Conservation (phyloP, 2,888 invertebrate species). For the Amphiduros pacificus region DNA sequence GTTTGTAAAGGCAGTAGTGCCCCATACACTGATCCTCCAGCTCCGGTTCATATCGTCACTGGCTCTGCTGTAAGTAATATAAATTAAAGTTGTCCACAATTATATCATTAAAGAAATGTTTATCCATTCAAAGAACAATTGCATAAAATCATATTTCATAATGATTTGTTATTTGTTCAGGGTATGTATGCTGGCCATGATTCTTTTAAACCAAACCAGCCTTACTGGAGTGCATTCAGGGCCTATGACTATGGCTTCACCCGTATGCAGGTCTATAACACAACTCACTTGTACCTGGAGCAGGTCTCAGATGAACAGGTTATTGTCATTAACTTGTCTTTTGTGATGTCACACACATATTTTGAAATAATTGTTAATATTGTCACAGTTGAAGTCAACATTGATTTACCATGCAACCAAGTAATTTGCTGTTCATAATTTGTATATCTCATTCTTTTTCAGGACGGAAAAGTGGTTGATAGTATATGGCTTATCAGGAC, state of each 20-base stretch:
- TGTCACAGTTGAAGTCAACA: too few relatives aligned
- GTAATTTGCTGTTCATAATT: too few relatives aligned
- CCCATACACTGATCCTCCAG: slow-evolving; percentile 33
- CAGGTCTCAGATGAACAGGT: slow-evolving; percentile 16
- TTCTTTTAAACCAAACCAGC: slow-evolving; percentile 67
- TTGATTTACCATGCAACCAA: too few relatives aligned
- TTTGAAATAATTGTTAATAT: too few relatives aligned
- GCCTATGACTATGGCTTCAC: slow-evolving; percentile 88
- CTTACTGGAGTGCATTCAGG: slow-evolving; percentile 79
- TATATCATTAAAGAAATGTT: too few relatives aligned
- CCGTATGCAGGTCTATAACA: slow-evolving; percentile 80
- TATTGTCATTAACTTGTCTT: too few relatives aligned
- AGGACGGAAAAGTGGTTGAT: slow-evolving; percentile 58
- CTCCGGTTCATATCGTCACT: slow-evolving; percentile 33
- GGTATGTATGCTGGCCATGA: slow-evolving; percentile 82
- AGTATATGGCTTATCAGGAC: slow-evolving; percentile 45
- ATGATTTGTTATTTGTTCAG: slow-evolving; percentile 37
- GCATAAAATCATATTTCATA: background rate
- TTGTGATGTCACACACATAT: too few relatives aligned
- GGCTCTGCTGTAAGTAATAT: slow-evolving; percentile 29
- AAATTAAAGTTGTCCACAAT: too few relatives aligned
- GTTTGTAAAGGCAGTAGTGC: slow-evolving; percentile 43
- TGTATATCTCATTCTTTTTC: too few relatives aligned
- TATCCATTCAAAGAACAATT: too few relatives aligned
- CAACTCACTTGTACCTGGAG: slow-evolving; percentile 66